These are phyloP conservation scores for Tragulus kanchil DNA, from an alignment of 2,113 vertebrate species.

Conservation along the genomic window DNA sequence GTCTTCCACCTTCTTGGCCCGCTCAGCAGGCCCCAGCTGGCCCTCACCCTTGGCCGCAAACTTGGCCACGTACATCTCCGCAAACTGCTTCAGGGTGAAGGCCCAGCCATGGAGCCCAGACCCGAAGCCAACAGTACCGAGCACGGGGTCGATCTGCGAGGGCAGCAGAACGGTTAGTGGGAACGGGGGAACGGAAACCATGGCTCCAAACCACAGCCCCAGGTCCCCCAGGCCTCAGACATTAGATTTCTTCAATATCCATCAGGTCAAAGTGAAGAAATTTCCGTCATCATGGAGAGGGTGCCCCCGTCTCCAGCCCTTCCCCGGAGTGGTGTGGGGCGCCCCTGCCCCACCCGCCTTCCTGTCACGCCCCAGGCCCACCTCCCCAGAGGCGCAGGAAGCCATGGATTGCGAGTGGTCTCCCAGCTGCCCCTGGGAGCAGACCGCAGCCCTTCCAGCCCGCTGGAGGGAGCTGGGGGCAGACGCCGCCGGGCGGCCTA, in stretches of 20 bases:
- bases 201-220: fast-evolving
- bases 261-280: slow-evolving; percentile 84
- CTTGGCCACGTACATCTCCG: slow-evolving; percentile 97
- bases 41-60: slow-evolving; percentile 96
- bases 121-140: slow-evolving; percentile 97
- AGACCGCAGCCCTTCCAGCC: too few relatives aligned
- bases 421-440: background rate
- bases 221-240: background rate
- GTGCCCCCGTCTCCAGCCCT: background rate
- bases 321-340: fast-evolving
- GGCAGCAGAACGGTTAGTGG: fast-evolving
- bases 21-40: slow-evolving; percentile 89
- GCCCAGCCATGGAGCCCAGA: slow-evolving; percentile 98
- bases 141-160: slow-evolving; percentile 93
- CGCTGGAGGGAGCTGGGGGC: too few relatives aligned
- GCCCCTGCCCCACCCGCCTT: fast-evolving
- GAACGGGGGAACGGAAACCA: fast-evolving
- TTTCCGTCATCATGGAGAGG: slow-evolving; percentile 57
- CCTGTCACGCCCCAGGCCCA: background rate
- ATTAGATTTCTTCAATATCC: slow-evolving; percentile 42
- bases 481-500: slow-evolving; percentile 76
- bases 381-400: background rate
- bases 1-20: slow-evolving; percentile 97
- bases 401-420: background rate
- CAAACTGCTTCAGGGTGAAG: slow-evolving; percentile 98